Base-by-base conservation (phyloP, 2,888 invertebrate genomes). In the Operophtera brumata region DNA sequence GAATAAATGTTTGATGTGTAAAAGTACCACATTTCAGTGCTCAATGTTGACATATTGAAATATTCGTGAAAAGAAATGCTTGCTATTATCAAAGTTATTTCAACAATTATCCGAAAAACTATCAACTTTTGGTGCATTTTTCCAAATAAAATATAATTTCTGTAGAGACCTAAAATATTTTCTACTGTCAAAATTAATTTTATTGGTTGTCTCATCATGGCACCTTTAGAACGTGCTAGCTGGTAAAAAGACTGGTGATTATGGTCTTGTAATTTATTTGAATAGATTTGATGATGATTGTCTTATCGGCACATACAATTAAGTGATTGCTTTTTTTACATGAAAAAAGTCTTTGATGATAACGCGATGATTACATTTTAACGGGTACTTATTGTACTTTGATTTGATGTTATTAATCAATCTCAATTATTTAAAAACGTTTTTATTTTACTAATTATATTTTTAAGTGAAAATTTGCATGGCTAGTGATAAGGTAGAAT, bases 81-180 rank as follows among this genome's bases (percentile, higher is more conserved):
- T n/a, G 30, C 32, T 3, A 14, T 11, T 12, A 20, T 13, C 1
- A 55, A 1, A 1, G n/a, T 6, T 1, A 40, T 32, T 28, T 59
- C 59, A 5, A 44, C 3, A 8, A 55, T 5, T 8, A 20, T 32
- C 9, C 59, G 42, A 0, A 52, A 2, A 32, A 49, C 35, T 12
- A 55, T 43, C 0, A 53, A 12, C 9, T 26, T 49, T 39, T 40
- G 34, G 7, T 34, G n/a, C 4, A 14, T 10, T 54, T 56, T 61
- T 40, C 53, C 39, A 10, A 50, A 37, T 6, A 51, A 40, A 1
- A 45, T 26, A 42, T 42, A 57, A 45, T 61, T 61, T 53, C 53
- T 55, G 13, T 61, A 61, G 0, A 55, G 6, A 6, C 57, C 50
- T 8, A 43, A 14, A 35, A 56, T 7, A 40, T 54, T 56, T 56